Conservation (phyloP, 2,797 vertebrate genomes). For the Cynodonichthys magdalenae region DNA sequence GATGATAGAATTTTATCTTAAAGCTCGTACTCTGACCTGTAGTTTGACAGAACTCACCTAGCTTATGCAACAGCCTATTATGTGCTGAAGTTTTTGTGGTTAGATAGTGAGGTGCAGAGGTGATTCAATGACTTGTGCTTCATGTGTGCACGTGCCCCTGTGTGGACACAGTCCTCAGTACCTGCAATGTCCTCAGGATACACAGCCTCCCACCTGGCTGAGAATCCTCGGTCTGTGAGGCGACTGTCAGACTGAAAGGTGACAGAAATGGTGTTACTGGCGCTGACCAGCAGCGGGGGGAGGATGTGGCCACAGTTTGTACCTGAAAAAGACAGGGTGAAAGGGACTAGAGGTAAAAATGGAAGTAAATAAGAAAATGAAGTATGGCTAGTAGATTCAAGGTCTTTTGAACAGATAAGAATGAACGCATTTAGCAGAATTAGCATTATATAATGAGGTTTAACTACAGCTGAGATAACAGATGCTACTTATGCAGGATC, state of each 20-base stretch:
- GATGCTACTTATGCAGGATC: background rate
- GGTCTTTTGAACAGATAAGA: background rate
- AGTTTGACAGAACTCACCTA: conserved; percentile 21
- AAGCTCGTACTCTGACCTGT: conserved; percentile 38
- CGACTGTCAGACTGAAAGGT: conserved; percentile 78
- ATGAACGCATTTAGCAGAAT: too few species aligned
- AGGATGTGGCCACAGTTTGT: conserved; percentile 78
- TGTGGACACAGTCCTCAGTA: conserved; percentile 22
- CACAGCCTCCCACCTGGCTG: conserved; percentile 81
- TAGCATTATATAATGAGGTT: background rate
- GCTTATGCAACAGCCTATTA: conserved; percentile 23
- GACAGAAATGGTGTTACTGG: conserved; percentile 70
- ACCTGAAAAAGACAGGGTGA: conserved; percentile 55
- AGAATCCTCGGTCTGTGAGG: conserved; percentile 82
- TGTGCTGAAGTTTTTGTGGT: conserved; percentile 33
- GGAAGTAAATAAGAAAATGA: conserved; percentile 7
- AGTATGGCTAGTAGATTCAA: background rate
- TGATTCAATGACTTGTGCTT: conserved; percentile 23
- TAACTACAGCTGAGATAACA: background rate
- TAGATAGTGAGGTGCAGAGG: conserved; percentile 31
- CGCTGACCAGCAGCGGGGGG: conserved; percentile 79
- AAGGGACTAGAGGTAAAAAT: conserved; percentile 4
- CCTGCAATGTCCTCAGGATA: conserved; percentile 82
- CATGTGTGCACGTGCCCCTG: background rate
- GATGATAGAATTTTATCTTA: conserved; percentile 39